Conservation (phyloP, 1,140 invertebrate genomes). For the Aphelenchoides fujianensis region DNA sequence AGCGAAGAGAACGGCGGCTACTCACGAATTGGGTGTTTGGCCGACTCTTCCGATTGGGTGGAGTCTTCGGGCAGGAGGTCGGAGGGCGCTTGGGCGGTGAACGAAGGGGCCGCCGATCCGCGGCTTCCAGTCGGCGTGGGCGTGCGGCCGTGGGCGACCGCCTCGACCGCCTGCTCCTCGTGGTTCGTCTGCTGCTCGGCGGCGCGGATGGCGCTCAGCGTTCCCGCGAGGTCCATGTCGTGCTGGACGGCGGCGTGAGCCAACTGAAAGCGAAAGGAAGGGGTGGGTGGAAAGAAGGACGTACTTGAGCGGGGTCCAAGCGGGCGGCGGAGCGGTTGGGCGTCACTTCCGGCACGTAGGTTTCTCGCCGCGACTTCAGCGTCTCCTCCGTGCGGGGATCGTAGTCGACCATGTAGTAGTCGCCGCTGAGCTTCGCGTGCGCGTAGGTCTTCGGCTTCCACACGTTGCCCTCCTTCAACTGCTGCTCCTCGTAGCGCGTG, state of each 20-base stretch:
- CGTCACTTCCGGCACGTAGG: constrained; percentile 55
- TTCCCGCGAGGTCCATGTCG: constrained; percentile 53
- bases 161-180: constrained; percentile 53
- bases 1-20: neutral
- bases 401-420: constrained; percentile 63
- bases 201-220: constrained; percentile 49
- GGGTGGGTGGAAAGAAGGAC: neutral
- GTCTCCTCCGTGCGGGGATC: constrained; percentile 49
- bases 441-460: constrained; percentile 53
- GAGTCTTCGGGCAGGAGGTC: neutral
- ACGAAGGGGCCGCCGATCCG: neutral
- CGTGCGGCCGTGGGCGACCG: constrained; percentile 33
- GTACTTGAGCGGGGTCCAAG: constrained; percentile 53
- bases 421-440: constrained; percentile 57
- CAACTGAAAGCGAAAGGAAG: constrained; percentile 33
- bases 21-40: neutral
- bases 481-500: constrained; percentile 53
- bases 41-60: neutral
- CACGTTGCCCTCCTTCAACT: constrained; percentile 22
- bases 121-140: constrained; percentile 3
- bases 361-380: constrained; percentile 45
- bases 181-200: constrained; percentile 53
- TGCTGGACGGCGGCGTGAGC: constrained; percentile 49
- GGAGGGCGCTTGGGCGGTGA: no score
- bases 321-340: constrained; percentile 53